phyloP scores from a whole-genome alignment of 2,797 vertebrate species.

The Lagodon rhomboides region DNA sequence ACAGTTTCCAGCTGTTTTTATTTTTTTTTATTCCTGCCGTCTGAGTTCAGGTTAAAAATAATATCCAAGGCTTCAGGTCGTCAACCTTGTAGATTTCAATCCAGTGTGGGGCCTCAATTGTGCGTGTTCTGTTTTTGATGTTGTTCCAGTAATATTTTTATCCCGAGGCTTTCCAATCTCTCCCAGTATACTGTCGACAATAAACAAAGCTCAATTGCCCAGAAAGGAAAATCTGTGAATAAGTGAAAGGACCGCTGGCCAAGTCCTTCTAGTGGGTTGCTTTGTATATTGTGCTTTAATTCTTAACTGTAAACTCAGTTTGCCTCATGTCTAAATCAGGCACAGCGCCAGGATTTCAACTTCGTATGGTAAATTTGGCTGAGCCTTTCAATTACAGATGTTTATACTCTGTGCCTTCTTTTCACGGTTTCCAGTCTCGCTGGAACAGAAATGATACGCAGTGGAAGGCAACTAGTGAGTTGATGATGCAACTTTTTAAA shows the following conservation, averaged over 20 bases:
- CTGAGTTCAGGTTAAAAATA: constrained; percentile 3
- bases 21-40: not conserved
- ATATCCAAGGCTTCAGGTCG: not conserved
- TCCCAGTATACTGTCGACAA: not conserved
- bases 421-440: too few species aligned
- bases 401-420: too few species aligned
- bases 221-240: not conserved
- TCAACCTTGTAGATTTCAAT: constrained; percentile 7
- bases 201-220: not conserved
- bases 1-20: not conserved
- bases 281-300: not conserved
- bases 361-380: too few species aligned
- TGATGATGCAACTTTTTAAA: too few species aligned
- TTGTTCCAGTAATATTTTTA: not conserved
- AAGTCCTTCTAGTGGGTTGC: not conserved
- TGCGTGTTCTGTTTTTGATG: not conserved
- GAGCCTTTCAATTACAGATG: too few species aligned
- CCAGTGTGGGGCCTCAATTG: not conserved
- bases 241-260: not conserved
- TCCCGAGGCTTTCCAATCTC: not conserved
- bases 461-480: too few species aligned
- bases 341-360: too few species aligned
- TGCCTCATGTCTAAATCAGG: not conserved
- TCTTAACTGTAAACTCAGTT: not conserved
- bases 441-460: too few species aligned